phyloP scores from a whole-genome alignment of 1,140 invertebrate species.

The Hormaphis cornu region DNA sequence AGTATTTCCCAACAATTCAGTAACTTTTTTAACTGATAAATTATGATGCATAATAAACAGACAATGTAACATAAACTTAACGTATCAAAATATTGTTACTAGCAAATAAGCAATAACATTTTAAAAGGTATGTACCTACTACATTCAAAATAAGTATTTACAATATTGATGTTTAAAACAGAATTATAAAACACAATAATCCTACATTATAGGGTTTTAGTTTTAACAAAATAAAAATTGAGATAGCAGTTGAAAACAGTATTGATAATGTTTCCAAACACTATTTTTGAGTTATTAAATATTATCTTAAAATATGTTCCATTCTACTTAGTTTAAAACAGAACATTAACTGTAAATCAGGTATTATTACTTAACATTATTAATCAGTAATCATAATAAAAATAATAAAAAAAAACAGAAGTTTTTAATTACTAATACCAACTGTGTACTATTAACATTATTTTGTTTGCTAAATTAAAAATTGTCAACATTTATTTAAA shows the following conservation, averaged over 20 bases:
- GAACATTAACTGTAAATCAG: not conserved
- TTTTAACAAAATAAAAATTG: no score
- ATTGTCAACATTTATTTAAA: not conserved
- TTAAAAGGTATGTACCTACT: not conserved
- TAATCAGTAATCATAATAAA: no score
- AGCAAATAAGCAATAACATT: not conserved
- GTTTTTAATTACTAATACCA: not conserved
- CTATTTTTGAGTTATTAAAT: no score
- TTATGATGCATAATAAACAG: constrained; percentile 7
- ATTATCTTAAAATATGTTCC: no score
- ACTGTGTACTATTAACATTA: not conserved
- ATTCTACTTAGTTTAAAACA: no score
- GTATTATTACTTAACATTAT: not conserved
- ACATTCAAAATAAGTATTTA: not conserved
- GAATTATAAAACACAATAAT: not conserved
- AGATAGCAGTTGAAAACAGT: no score
- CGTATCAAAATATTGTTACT: not conserved
- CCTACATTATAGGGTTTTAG: no score
- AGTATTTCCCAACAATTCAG: not conserved
- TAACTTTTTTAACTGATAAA: constrained; percentile 1
- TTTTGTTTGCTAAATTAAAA: not conserved
- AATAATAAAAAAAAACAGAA: not conserved
- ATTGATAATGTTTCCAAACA: no score
- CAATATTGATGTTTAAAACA: not conserved
- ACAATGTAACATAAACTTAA: constrained; percentile 16